Evolutionary conservation across 2,113 vertebrate genomes (phyloP), one percentile per base, ranked within the genome.

Genomic region (Lophius piscatorius): DNA sequence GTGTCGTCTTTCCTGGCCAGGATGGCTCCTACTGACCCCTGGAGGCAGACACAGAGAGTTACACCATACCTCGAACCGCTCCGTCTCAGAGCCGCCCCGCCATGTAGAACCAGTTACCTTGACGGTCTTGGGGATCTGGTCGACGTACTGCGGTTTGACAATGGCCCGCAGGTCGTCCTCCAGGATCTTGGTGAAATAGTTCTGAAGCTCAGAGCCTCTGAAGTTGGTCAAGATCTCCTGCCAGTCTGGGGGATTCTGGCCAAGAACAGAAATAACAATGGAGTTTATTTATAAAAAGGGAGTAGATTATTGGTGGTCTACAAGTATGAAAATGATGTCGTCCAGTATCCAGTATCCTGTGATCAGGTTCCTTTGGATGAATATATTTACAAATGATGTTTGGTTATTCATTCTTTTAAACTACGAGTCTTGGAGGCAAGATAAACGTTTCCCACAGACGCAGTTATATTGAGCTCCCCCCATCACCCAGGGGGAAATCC

Each of bases 181-280:
- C 77, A 99, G 90, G 88, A 99, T 98, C 83, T 98, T 99, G 61
- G 97, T 99, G 84, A 99, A 99, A 47, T 99, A 99, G 80, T 99
- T 99, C 74, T 99, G 97, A 76, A 98, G 92, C 84, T 98, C 97
- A 1, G 97, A 98, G 20, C 97, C 97, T 87, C 97, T 89, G 87
- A 98, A 99, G 78, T 99, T 98, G 51, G 97, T 96, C 87, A 99
- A 74, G 81, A 99, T 99, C 91, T 99, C 97, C 88, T 99, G 97
- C 97, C 97, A 99, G 83, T 99, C 97, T 36, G 97, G 97, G 39
- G 97, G 97, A 50, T 70, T 89, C 87, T 89, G 72, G 40, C 1
- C 16, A 1, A 4, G 24, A 8, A n/a, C n/a, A n/a, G n/a, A n/a
- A 16, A n/a, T 9, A 6, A 33, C 36, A 3, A 9, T 3, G 26